A percentile compares a stretch with the other conserved stretches of the same genome.
Conservation (phyloP, 2,113 vertebrate species). For the Garra rufa region DNA sequence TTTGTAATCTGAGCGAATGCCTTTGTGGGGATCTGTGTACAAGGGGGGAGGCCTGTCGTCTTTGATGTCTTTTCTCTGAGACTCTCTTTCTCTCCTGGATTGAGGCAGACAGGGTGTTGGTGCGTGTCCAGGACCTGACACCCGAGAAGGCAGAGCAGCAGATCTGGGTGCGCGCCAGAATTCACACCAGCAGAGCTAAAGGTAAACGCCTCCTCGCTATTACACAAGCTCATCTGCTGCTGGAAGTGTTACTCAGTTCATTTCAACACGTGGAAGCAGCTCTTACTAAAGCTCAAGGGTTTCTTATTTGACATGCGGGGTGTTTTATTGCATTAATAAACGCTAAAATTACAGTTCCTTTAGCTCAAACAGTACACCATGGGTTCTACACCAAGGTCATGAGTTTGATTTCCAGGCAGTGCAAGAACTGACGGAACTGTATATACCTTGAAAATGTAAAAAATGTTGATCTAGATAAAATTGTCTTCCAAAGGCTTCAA, state of each 20-base stretch:
- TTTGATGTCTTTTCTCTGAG: constrained; percentile 48
- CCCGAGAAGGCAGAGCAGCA: constrained; percentile 86
- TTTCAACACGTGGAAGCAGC: constrained; percentile 18
- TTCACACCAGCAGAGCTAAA: constrained; percentile 99
- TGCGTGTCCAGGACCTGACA: constrained; percentile 86
- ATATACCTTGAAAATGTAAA: neutral
- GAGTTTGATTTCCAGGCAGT: neutral
- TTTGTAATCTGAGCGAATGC: constrained; percentile 67
- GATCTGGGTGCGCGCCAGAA: constrained; percentile 93
- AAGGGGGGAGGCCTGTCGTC: constrained; percentile 9
- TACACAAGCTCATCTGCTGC: constrained; percentile 10
- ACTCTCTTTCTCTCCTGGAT: constrained; percentile 55
- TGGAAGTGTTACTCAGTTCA: constrained; percentile 8
- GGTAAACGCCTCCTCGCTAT: constrained; percentile 78
- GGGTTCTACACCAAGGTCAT: neutral
- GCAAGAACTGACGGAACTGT: neutral
- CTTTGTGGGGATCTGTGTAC: constrained; percentile 47
- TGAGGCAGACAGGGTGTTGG: constrained; percentile 84
- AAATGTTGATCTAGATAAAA: no score
- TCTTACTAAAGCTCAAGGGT: constrained; percentile 18
- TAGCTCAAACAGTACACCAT: neutral
- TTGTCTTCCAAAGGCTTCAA: neutral
- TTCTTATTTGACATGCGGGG: neutral
- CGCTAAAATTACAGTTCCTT: neutral
- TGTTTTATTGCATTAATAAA: neutral